Evolutionary conservation across 1,140 invertebrate genomes (phyloP).

Genomic region (Lucilia cuprina): DNA sequence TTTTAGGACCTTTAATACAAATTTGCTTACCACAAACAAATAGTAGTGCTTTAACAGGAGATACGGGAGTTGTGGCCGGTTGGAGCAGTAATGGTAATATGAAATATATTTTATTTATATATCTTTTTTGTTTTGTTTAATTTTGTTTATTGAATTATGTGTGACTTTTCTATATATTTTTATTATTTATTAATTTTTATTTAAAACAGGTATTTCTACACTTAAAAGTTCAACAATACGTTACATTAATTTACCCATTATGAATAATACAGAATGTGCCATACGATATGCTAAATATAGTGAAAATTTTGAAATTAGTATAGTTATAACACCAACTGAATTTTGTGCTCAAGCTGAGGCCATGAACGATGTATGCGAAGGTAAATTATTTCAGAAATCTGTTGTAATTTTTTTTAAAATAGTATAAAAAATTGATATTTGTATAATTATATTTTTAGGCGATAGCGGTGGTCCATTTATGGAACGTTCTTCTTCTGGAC

Average conservation of each 20-base stretch:
- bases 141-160: conserved; percentile 27
- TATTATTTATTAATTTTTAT: background rate
- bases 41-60: conserved; percentile 57
- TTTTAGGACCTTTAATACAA: background rate
- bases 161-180: conserved; percentile 5
- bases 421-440: background rate
- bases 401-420: no score
- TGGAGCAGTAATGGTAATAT: conserved; percentile 62
- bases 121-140: conserved; percentile 5
- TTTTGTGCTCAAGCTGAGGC: conserved; percentile 65
- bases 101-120: conserved; percentile 38
- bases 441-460: conserved; percentile 53
- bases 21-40: conserved; percentile 65
- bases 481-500: conserved; percentile 62
- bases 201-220: conserved; percentile 25
- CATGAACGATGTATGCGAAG: conserved; percentile 62
- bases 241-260: conserved; percentile 64
- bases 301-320: conserved; percentile 61
- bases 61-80: conserved; percentile 66
- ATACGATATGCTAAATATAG: conserved; percentile 57
- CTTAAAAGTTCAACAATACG: conserved; percentile 57
- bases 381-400: conserved; percentile 38
- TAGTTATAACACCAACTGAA: conserved; percentile 61
- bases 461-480: conserved; percentile 75
- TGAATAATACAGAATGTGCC: conserved; percentile 58